Evolutionary conservation across 2,888 invertebrate genomes (phyloP), one percentile per base, ranked within the genome.

Genomic region (Oscheius sp.): DNA sequence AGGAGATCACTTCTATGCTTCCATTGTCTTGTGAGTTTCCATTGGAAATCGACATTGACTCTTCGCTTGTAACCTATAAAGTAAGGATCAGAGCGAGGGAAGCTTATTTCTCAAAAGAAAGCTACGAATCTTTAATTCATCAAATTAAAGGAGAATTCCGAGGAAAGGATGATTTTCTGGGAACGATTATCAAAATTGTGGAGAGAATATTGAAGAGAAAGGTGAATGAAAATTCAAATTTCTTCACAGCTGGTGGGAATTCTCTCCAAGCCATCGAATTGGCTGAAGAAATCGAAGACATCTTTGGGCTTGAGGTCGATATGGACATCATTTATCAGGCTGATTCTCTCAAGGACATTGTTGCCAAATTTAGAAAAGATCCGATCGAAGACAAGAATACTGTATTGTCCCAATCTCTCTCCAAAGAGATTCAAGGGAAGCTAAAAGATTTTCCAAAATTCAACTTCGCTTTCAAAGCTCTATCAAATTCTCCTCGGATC

Each of bases 11-110:
- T 45, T 57, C 58, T 20, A 27, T 78, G 23, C 67, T 78, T 2
- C 76, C 77, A 3, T 15, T 72, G 53, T 70, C 70, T 23, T 29
- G 65, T 0, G 73, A 77, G 17, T 77, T 77, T 64, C 74, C 78
- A 2, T 10, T 80, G 12, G 80, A 80, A 61, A 42, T 80, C 8
- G 74, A 79, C 57, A 45, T 79, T 1, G 81, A 80, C 61, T 37
- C 58, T 17, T 45, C 27, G 1, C 15, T 12, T 4, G 27, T 45
- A 23, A 15, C 27, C 1, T 25, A 42, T 15, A 64, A 48, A 34
- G 10, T 53, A 5, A 63, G 42, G 2, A 31, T 46, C 17, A 68
- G 72, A 6, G 39, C 5, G n/a, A 70, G 4, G 42, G 61, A 20
- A 61, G 20, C 25, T 6, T 45, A 17, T 37, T 17, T 61, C 2